These are phyloP conservation scores for Micoletzkya japonica DNA, from an alignment of 2,888 invertebrate genomes.

Conservation along the genomic window DNA sequence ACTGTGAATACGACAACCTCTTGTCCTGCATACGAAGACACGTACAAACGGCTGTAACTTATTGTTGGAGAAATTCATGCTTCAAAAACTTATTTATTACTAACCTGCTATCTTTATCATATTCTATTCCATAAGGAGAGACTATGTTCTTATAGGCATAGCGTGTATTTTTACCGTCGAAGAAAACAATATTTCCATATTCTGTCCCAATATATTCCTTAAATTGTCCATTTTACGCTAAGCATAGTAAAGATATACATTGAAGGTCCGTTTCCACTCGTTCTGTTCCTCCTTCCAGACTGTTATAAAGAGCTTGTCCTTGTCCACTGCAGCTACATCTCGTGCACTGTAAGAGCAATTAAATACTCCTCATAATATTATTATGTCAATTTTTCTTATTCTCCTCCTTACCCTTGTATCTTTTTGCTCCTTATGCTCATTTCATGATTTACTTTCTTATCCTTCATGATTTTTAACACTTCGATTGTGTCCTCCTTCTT, in stretches of 20 bases:
- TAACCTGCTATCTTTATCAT: background rate
- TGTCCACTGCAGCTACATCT: constrained; percentile 1
- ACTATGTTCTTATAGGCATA: constrained; percentile 14
- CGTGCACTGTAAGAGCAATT: background rate
- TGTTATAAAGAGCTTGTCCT: constrained; percentile 8
- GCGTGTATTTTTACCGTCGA: constrained; percentile 11
- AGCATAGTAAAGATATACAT: constrained; percentile 6
- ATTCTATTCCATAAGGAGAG: constrained; percentile 15
- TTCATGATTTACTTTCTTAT: background rate
- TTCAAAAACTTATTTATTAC: background rate
- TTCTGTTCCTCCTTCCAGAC: constrained; percentile 8
- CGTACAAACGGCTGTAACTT: background rate
- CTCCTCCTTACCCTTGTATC: constrained; percentile 2
- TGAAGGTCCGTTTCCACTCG: constrained; percentile 6
- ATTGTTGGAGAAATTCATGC: background rate
- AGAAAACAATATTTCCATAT: constrained; percentile 10
- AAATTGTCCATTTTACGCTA: background rate
- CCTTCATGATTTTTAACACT: background rate
- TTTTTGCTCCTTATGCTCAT: constrained; percentile 16
- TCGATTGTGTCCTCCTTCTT: constrained; percentile 17
- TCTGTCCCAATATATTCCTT: constrained; percentile 1
- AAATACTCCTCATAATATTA: background rate
- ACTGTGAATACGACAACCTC: background rate
- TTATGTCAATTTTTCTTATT: background rate
- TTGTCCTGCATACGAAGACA: constrained; percentile 1